These are phyloP conservation scores for Falco novaeseelandiae DNA, from an alignment of 2,797 vertebrate genomes.

Conservation along the genomic window DNA sequence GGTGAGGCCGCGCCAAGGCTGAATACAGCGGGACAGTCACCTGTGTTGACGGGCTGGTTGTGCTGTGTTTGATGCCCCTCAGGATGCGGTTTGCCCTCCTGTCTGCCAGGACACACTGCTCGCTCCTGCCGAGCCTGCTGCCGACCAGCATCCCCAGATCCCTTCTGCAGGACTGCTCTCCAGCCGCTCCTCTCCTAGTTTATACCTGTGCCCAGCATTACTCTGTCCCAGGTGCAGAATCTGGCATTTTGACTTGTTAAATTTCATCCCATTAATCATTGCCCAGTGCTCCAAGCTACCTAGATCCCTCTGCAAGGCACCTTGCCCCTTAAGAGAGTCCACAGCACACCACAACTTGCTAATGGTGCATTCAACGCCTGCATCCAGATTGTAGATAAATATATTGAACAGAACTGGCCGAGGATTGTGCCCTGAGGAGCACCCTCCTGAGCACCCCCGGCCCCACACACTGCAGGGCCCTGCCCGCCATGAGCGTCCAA, in stretches of 20 bases:
- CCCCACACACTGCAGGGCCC: rapidly evolving
- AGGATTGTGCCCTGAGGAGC: not conserved
- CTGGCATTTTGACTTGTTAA: no score
- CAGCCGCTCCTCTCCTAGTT: no score
- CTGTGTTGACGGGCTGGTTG: not conserved
- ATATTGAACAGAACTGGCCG: not conserved
- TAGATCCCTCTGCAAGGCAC: not conserved
- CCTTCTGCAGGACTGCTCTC: not conserved
- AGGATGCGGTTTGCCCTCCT: rapidly evolving
- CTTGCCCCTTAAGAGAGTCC: not conserved
- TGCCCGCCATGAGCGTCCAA: rapidly evolving
- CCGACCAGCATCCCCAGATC: not conserved
- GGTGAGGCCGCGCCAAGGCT: no score
- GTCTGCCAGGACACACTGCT: not conserved
- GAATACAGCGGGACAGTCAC: no score
- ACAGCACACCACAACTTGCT: not conserved
- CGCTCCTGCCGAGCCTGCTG: not conserved
- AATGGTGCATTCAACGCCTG: not conserved
- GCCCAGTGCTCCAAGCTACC: not conserved
- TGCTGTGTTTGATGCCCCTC: not conserved
- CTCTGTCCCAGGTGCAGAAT: no score
- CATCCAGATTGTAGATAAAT: not conserved
- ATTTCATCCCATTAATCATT: no score
- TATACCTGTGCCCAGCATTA: no score
- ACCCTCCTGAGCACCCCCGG: not conserved